Evolutionary conservation across 2,797 vertebrate genomes (phyloP).

Genomic region (Corythornis leucogaster): DNA sequence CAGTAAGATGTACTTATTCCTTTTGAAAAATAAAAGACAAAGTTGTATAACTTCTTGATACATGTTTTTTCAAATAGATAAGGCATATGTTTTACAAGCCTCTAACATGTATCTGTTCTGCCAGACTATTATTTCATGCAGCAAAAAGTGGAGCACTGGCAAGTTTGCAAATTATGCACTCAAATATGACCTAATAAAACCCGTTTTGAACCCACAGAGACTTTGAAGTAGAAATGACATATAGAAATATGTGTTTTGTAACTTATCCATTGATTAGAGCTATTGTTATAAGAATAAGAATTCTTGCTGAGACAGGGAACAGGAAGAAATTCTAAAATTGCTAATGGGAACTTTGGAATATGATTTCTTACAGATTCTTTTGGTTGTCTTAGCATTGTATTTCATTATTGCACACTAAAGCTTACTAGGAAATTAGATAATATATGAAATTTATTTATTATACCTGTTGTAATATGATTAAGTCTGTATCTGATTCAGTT

Average conservation of each 20-base stretch:
- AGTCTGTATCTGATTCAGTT: not conserved
- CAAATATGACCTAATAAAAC: not conserved
- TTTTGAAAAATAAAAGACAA: not conserved
- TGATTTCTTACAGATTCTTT: not conserved
- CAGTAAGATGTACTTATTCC: not conserved
- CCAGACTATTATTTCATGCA: not conserved
- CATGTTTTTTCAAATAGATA: not conserved
- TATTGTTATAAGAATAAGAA: not conserved
- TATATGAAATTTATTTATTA: not conserved
- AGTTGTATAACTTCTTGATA: not conserved
- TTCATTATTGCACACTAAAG: not conserved
- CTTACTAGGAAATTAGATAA: not conserved
- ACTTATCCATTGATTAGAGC: not conserved
- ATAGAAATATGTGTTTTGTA: not conserved
- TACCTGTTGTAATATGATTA: not conserved
- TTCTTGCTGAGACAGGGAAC: not conserved
- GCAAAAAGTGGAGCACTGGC: not conserved
- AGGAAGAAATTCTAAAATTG: not conserved
- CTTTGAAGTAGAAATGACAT: not conserved
- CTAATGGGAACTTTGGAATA: not conserved
- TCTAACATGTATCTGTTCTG: not conserved
- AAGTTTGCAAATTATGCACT: not conserved
- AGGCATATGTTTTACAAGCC: not conserved
- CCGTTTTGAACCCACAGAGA: accelerated
- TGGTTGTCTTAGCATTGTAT: not conserved